Conservation (phyloP, 2,888 invertebrate genomes). For the Agrotis exclamationis region DNA sequence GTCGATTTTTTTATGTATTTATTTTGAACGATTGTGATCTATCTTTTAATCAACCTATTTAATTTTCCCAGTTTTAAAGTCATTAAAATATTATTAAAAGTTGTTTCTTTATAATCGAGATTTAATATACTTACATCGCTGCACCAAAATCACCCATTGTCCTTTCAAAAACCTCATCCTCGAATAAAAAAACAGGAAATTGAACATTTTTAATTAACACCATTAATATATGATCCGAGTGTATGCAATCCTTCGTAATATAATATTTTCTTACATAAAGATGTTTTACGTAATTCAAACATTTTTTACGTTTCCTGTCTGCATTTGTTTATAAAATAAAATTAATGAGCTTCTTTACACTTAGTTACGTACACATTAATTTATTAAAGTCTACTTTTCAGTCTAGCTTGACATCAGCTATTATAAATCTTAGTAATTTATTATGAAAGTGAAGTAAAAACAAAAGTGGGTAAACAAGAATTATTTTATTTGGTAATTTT, state of each 20-base stretch:
- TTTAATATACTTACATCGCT: too few relatives aligned
- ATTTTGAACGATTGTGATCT: background rate
- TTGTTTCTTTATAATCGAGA: background rate
- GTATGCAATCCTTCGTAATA: background rate
- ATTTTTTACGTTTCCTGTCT: slow-evolving; percentile 38
- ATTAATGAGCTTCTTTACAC: slow-evolving; percentile 52
- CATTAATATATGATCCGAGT: too few relatives aligned
- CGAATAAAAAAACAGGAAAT: too few relatives aligned
- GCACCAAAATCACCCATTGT: background rate
- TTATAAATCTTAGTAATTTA: slow-evolving; percentile 33
- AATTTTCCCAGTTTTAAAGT: slow-evolving; percentile 2
- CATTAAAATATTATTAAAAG: background rate
- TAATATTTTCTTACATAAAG: slow-evolving; percentile 16
- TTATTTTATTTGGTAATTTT: too few relatives aligned
- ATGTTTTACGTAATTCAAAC: slow-evolving; percentile 31
- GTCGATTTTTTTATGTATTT: slow-evolving; percentile 1
- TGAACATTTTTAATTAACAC: too few relatives aligned
- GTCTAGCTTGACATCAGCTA: slow-evolving; percentile 4
- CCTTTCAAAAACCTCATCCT: background rate
- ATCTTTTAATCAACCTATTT: background rate
- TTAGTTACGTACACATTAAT: slow-evolving; percentile 42
- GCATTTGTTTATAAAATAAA: slow-evolving; percentile 40
- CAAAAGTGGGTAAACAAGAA: background rate
- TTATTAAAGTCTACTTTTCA: slow-evolving; percentile 42
- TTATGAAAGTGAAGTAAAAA: slow-evolving; percentile 39